Percentiles rank a stretch among this genome's conserved stretches.
phyloP scores from a whole-genome alignment of 2,888 invertebrate genomes.

The Apantesis nais region DNA sequence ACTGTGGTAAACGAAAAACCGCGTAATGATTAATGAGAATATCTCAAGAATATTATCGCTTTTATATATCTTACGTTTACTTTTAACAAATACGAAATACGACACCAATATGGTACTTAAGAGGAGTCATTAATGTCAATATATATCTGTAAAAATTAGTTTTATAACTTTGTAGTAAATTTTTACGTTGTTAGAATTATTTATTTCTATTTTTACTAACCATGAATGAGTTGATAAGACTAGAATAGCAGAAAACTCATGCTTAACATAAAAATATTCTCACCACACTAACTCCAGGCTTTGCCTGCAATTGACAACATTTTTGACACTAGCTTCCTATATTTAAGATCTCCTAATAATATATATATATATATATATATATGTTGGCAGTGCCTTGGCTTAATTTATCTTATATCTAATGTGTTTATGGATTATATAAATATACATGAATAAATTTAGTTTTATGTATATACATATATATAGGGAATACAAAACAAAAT shows the following conservation, averaged over 20 bases:
- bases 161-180: neutral
- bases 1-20: neutral
- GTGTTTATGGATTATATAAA: conserved; percentile 13
- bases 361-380: conserved; percentile 12
- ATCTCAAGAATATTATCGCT: neutral
- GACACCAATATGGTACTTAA: neutral
- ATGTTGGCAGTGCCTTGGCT: conserved; percentile 46
- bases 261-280: conserved; percentile 71
- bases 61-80: neutral
- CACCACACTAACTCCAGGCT: conserved; percentile 78
- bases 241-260: conserved; percentile 59
- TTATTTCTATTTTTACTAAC: neutral
- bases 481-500: conserved; percentile 32
- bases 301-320: conserved; percentile 77
- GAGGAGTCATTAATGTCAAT: neutral
- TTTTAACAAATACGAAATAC: neutral
- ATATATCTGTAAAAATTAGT: neutral
- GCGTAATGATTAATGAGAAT: neutral
- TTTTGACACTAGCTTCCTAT: conserved; percentile 59
- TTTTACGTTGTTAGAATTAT: neutral
- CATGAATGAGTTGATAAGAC: conserved; percentile 15
- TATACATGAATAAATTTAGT: conserved; percentile 34
- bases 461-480: conserved; percentile 37
- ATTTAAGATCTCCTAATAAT: conserved; percentile 26
- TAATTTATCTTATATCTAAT: conserved; percentile 24